A percentile compares a stretch with the other conserved stretches of the same genome.
Conservation (phyloP, 2,888 invertebrate species). For the Hylaea fasciaria region DNA sequence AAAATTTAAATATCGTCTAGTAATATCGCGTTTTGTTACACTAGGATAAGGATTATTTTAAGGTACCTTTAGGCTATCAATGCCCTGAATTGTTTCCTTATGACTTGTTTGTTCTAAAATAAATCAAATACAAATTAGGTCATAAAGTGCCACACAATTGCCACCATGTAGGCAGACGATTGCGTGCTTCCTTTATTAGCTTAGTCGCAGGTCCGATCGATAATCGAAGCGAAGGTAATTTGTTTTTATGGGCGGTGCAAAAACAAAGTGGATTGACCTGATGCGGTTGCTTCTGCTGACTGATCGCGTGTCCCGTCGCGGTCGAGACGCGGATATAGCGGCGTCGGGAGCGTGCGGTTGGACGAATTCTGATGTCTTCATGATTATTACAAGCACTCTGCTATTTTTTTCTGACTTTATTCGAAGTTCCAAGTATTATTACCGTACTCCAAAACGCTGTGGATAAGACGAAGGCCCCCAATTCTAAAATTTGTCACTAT, state of each 20-base stretch:
- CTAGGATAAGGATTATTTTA: not conserved
- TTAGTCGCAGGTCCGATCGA: slow-evolving; percentile 77
- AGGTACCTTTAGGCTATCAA: too few species aligned
- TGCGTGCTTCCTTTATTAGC: slow-evolving; percentile 67
- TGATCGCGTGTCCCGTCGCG: slow-evolving; percentile 70
- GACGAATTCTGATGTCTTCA: not conserved
- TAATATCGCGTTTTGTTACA: not conserved
- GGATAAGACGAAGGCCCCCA: too few species aligned
- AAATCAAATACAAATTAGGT: slow-evolving; percentile 36
- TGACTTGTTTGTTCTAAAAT: too few species aligned
- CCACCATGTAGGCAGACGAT: slow-evolving; percentile 33
- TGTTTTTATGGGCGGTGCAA: slow-evolving; percentile 78
- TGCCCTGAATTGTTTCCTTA: too few species aligned
- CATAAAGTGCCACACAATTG: slow-evolving; percentile 42
- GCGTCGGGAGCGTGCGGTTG: slow-evolving; percentile 1
- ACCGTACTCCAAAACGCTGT: too few species aligned
- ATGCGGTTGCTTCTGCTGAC: slow-evolving; percentile 63
- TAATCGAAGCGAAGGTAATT: slow-evolving; percentile 78
- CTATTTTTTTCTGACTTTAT: too few species aligned
- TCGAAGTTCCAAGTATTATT: too few species aligned
- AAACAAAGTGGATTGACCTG: slow-evolving; percentile 83
- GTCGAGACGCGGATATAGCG: slow-evolving; percentile 33
- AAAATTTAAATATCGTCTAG: too few species aligned
- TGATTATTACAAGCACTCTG: not conserved
- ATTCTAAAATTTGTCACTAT: too few species aligned